phyloP scores from a whole-genome alignment of 2,797 vertebrate genomes.

The Aldrovandia affinis region DNA sequence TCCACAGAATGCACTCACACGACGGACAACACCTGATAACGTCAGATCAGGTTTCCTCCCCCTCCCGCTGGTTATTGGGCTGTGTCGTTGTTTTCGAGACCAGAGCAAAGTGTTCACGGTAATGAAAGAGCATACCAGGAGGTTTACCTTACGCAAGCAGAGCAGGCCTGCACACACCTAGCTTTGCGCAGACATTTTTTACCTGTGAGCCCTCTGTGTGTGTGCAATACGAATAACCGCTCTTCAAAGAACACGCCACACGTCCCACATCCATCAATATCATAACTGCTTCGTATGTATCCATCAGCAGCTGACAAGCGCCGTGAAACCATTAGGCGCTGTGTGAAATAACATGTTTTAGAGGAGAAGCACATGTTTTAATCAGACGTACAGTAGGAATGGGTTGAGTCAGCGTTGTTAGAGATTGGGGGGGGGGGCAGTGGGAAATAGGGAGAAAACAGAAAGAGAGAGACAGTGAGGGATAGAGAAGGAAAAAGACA shows the following conservation, averaged over 20 bases:
- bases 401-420: conserved; percentile 50
- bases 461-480: conserved; percentile 33
- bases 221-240: conserved; percentile 32
- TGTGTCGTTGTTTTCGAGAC: conserved; percentile 56
- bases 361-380: conserved; percentile 46
- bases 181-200: conserved; percentile 53
- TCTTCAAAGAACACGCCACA: conserved; percentile 56
- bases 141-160: conserved; percentile 60
- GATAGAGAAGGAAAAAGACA: not conserved
- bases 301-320: conserved; percentile 51
- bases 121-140: conserved; percentile 51
- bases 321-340: conserved; percentile 47
- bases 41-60: conserved; percentile 50
- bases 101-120: conserved; percentile 48
- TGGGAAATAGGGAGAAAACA: conserved; percentile 26
- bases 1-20: conserved; percentile 40
- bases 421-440: conserved; percentile 1
- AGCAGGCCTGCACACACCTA: conserved; percentile 59
- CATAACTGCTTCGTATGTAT: conserved; percentile 62
- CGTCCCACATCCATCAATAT: conserved; percentile 38
- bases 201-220: conserved; percentile 34
- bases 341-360: conserved; percentile 61
- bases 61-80: conserved; percentile 31
- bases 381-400: conserved; percentile 46
- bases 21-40: conserved; percentile 43